These are phyloP conservation scores for Anthonomus grandis DNA, from an alignment of 1,140 invertebrate species.

Conservation along the genomic window DNA sequence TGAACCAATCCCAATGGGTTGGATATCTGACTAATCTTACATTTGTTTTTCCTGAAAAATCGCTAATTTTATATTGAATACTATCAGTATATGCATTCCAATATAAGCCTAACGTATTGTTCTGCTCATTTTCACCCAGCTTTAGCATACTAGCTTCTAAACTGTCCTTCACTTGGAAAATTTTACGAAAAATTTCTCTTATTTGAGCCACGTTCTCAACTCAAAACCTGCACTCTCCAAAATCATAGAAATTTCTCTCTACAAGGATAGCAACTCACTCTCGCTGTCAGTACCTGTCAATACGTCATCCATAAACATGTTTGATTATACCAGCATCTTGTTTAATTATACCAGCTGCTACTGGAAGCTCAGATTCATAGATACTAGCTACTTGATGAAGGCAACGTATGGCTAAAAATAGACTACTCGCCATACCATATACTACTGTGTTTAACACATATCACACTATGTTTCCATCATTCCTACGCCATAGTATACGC, in stretches of 20 bases:
- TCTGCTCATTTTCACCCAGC: neutral
- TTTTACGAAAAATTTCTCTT: conserved; percentile 6
- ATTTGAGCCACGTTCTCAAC: conserved; percentile 47
- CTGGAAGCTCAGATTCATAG: conserved; percentile 22
- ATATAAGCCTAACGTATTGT: conserved; percentile 20
- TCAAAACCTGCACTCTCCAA: conserved; percentile 32
- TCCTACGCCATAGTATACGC: too few relatives aligned
- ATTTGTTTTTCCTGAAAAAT: neutral
- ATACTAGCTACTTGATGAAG: conserved; percentile 31
- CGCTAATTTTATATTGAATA: conserved; percentile 17
- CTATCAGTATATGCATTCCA: conserved; percentile 18
- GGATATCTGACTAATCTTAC: conserved; percentile 29
- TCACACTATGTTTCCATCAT: too few relatives aligned
- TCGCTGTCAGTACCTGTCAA: conserved; percentile 35
- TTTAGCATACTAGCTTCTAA: neutral
- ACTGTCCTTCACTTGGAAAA: too few relatives aligned
- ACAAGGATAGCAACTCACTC: conserved; percentile 23
- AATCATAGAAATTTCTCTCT: conserved; percentile 16
- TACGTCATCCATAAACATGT: conserved; percentile 49
- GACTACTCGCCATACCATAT: conserved; percentile 36
- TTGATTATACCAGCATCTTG: too few relatives aligned
- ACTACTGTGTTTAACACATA: conserved; percentile 33
- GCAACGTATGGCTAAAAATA: conserved; percentile 37
- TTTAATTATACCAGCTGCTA: conserved; percentile 23
- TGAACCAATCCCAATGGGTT: conserved; percentile 36